Base-by-base conservation (phyloP, 2,888 invertebrate genomes). In the Plagiodera versicolora region DNA sequence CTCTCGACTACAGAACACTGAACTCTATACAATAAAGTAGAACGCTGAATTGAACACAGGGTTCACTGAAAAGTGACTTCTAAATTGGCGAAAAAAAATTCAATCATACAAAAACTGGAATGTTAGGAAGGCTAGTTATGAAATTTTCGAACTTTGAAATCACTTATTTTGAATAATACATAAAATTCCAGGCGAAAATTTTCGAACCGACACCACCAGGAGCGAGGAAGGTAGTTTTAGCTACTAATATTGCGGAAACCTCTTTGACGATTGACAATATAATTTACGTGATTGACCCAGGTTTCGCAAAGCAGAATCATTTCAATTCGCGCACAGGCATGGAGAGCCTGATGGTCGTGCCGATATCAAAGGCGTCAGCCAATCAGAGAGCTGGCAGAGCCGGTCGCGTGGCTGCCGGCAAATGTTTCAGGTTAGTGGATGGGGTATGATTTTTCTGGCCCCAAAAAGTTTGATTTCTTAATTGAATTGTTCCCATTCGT, bases 211-310 rank as follows among this genome's bases (percentile, higher is more conserved):
- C 98, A 0, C 99, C 99, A 44, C 92, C 92, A 8, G 94, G 95
- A 64, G 96, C 98, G 0, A 85, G 99, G 63, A 99, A 99, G 84
- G 95, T 98, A 10, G 92, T 99, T 8, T 81, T 99, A 48, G 99
- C 99, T 0, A 99, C 99, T 16, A 99, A 99, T 76, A 99, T 99
- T 74, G 99, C 99, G 0, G 99, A 99, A 83, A 99, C 99, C 0
- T 98, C 98, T 1, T 83, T 99, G 30, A 99, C 99, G 0, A 99
- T 99, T 70, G 98, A 99, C 78, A 98, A 98, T 73, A 99, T 99
- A 66, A 90, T 95, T 63, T 99, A 96, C 81, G 99, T 99, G 0
- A 97, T 99, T 68, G 99, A 99, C 83, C 97, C 98, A n/a, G 99
- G 99, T 0, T 99, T 98, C 82, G 95, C 95, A 49, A 99, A 99